Evolutionary conservation across 1,140 invertebrate species (phyloP), one percentile per base, ranked within the genome.

Genomic region (Episyrphus balteatus): DNA sequence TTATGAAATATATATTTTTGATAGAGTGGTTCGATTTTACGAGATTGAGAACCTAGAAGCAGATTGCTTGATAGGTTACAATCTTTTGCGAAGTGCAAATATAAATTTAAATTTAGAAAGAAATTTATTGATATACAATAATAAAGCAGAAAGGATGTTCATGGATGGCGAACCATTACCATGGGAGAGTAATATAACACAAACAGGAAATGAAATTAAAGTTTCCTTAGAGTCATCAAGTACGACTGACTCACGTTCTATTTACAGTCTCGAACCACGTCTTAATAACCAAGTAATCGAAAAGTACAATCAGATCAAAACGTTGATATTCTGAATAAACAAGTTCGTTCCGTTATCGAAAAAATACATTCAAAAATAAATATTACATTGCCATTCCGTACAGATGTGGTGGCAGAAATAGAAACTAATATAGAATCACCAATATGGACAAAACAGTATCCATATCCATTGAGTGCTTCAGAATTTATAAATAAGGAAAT

Each of bases 1-100:
- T 42, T 51, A 38, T 32, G 14, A 10, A 5, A 19, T 45, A 9
- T 39, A 49, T 14, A 18, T 53, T 1, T 51, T 51, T 5, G 47
- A 47, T 7, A 12, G n/a, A 45, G 44, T 41, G n/a, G 12, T 14
- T 15, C 11, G 14, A 13, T 50, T 43, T 41, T 49, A 44, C 31
- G 30, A 17, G 9, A 40, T 14, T 34, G 36, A 26, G 21, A 26
- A 26, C 21, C 21, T 26, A 26, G 11, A 30, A 14, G 8, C 26
- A 44, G 17, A 36, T 26, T 12, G 44, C 43, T 10, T 49, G 44
- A 17, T 42, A 49, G 14, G 48, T 26, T 26, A 26, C 21, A 26
- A 26, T 26, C 21, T 26, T 26, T 26, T 26, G 21, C 21, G 21
- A 26, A 26, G 8, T 26, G 21, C 21, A 26, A 26, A 26, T 26